Conservation (phyloP, 2,888 invertebrate species). For the Caradrina kadenii region DNA sequence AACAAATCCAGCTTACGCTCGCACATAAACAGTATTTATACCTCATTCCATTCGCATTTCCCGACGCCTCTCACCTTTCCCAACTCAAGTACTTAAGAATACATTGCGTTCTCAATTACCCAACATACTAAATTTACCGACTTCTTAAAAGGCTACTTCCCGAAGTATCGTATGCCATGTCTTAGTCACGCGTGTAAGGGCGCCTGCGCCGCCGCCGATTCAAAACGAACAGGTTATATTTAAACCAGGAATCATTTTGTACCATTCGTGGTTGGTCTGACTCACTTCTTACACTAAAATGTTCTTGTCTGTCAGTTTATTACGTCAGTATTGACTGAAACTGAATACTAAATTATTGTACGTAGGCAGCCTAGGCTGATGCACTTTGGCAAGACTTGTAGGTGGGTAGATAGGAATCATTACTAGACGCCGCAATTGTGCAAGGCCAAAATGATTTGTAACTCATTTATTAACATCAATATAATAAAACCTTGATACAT, state of each 20-base stretch:
- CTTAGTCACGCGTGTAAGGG: slow-evolving; percentile 65
- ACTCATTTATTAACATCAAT: slow-evolving; percentile 22
- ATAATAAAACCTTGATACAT: slow-evolving; percentile 44
- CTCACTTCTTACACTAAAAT: slow-evolving; percentile 48
- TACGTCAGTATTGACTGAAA: slow-evolving; percentile 47
- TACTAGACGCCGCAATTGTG: slow-evolving; percentile 33
- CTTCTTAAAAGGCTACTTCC: slow-evolving; percentile 53
- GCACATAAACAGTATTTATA: slow-evolving; percentile 38
- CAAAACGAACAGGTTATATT: slow-evolving; percentile 59
- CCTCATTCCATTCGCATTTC: slow-evolving; percentile 38
- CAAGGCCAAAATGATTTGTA: slow-evolving; percentile 57
- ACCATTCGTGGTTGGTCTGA: slow-evolving; percentile 51
- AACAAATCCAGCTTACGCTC: slow-evolving; percentile 39
- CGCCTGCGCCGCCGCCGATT: slow-evolving; percentile 59
- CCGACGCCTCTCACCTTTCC: slow-evolving; percentile 47
- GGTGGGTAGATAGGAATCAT: slow-evolving; percentile 46
- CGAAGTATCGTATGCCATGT: slow-evolving; percentile 41
- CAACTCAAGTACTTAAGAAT: slow-evolving; percentile 41
- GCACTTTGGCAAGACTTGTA: slow-evolving; percentile 50
- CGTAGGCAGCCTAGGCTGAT: slow-evolving; percentile 42
- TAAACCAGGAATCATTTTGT: slow-evolving; percentile 60
- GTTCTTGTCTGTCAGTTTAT: slow-evolving; percentile 30
- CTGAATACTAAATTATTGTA: slow-evolving; percentile 32
- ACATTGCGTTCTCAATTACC: slow-evolving; percentile 63
- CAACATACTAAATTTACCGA: slow-evolving; percentile 59